These are phyloP conservation scores for Chlamydotis undulata DNA, from an alignment of 2,113 vertebrate species.

Conservation along the genomic window DNA sequence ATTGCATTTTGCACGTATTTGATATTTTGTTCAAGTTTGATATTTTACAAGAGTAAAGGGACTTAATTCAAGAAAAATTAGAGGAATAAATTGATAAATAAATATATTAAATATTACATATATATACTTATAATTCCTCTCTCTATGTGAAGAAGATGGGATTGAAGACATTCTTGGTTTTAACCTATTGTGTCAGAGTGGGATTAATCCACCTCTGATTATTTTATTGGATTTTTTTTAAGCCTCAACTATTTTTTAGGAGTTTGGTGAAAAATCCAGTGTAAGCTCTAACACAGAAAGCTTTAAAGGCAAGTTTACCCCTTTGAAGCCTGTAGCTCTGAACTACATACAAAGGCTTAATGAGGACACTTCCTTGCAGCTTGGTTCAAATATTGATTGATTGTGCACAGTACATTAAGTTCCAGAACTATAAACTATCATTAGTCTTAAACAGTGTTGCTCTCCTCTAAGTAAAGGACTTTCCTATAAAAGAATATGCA, in stretches of 20 bases:
- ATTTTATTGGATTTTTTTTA: background rate
- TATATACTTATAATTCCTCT: background rate
- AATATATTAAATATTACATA: background rate
- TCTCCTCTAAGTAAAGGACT: background rate
- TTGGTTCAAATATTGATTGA: slow-evolving; percentile 9
- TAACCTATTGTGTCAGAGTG: background rate
- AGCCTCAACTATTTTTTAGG: background rate
- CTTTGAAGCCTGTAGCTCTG: slow-evolving; percentile 23
- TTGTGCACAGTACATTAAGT: background rate
- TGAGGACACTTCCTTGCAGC: slow-evolving; percentile 10
- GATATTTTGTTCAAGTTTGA: background rate
- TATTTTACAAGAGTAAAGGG: background rate
- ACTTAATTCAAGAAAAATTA: background rate
- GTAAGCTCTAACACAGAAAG: background rate
- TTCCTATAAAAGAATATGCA: background rate
- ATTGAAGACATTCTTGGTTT: background rate
- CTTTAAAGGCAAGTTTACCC: slow-evolving; percentile 20
- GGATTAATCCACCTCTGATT: background rate
- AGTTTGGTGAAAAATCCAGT: background rate
- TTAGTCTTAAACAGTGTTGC: background rate
- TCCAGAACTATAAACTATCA: background rate
- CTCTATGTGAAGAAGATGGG: background rate
- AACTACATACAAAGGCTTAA: slow-evolving; percentile 22
- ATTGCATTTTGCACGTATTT: background rate
- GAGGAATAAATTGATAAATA: background rate